Base-by-base conservation (phyloP, 2,888 invertebrate species). In the Suillia variegata region DNA sequence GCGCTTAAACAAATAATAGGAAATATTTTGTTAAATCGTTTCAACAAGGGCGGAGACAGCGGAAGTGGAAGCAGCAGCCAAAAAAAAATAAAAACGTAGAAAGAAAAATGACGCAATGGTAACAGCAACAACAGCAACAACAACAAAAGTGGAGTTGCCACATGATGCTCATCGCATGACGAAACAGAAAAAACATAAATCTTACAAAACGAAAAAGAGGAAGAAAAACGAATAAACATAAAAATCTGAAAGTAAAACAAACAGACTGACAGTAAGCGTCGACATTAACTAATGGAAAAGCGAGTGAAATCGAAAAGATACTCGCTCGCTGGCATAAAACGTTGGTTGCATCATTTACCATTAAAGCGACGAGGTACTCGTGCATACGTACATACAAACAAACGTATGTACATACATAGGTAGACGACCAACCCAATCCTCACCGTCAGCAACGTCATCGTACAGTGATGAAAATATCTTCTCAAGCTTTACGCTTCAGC, bases 241-340 rank as follows among this genome's bases (percentile, higher is more conserved):
- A 38, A 58, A 59, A 61, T 62, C 62, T 61, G 52, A 51, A 60
- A 63, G 63, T 61, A 65, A 64, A 63, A 62, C 61, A 66, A 67
- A 66, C 58, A 59, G 38, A 59, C 56, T 63, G 65, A 66, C 62
- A 65, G 64, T 57, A 61, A 66, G 59, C 59, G 60, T 57, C 61
- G 63, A 62, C 67, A 62, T 63, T 62, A 67, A 66, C 62, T 66
- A 63, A 67, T 62, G 63, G 63, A 61, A 60, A 58, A 59, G 50
- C 50, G 54, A 57, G 53, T 42, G 48, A 56, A 56, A 56, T 24
- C 38, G 56, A 56, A 48, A 47, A 58, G 45, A 45, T 49, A 20
- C 21, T 48, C 38, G 26, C 51, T 45, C n/a, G n/a, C n/a, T n/a
- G n/a, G 26, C 10, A 26, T 26, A 26, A 5, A 26, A 26, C 5